phyloP scores from a whole-genome alignment of 2,888 invertebrate species.

The Uloborus plumipes region DNA sequence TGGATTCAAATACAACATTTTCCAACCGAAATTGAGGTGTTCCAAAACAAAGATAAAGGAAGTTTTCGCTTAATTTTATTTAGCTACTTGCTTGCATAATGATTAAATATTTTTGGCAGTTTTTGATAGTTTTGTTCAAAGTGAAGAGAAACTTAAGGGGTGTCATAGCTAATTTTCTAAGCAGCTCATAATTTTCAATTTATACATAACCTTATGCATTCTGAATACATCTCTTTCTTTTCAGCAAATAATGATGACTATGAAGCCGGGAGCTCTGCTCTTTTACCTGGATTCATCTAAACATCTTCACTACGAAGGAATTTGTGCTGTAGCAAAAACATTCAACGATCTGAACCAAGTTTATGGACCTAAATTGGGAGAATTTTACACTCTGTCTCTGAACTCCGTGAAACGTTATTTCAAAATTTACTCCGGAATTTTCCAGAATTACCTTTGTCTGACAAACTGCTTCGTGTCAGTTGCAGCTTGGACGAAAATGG shows the following conservation, averaged over 20 bases:
- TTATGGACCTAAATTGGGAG: constrained; percentile 13
- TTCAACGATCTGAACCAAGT: constrained; percentile 2
- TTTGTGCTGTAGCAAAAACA: neutral
- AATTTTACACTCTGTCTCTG: constrained; percentile 22
- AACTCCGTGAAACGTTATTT: constrained; percentile 16
- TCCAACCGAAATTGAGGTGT: too few species aligned
- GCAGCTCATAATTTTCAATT: too few species aligned
- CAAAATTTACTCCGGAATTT: constrained; percentile 11
- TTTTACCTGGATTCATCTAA: constrained; percentile 40
- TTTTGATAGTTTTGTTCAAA: too few species aligned
- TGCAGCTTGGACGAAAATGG: constrained; percentile 16
- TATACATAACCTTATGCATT: too few species aligned
- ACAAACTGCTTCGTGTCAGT: constrained; percentile 34
- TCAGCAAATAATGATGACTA: constrained; percentile 31
- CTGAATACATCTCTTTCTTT: neutral
- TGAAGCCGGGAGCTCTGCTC: constrained; percentile 10
- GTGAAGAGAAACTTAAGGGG: too few species aligned
- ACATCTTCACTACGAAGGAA: constrained; percentile 7
- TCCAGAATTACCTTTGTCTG: neutral
- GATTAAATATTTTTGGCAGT: too few species aligned
- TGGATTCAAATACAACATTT: too few species aligned
- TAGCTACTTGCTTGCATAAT: too few species aligned
- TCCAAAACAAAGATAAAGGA: too few species aligned
- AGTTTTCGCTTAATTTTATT: too few species aligned
- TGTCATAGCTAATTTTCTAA: too few species aligned